Evolutionary conservation across 2,113 vertebrate genomes (phyloP), one percentile per base, ranked within the genome.

Genomic region (Dasyurus viverrinus): DNA sequence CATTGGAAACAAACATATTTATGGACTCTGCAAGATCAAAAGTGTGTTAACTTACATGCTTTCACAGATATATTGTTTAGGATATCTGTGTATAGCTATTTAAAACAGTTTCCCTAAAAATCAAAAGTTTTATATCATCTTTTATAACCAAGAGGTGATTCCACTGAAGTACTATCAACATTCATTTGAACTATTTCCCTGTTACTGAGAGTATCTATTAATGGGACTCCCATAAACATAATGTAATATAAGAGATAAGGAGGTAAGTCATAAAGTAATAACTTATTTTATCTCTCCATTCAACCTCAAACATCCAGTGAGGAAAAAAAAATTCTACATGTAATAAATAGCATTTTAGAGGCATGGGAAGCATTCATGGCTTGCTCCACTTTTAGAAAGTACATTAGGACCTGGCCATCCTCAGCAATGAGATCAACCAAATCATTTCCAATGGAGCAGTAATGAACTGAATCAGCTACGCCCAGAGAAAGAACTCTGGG

Each of bases 21-120:
- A 55, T 54, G 26, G 95, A 93, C 23, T 11, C 26, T 89, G 24
- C 93, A 92, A 96, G 91, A 84, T 93, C 24, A 94, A 97, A 94
- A 94, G 89, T 84, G 91, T 46, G 25, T 91, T 95, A 94, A 92
- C 55, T 8, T 76, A 52, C 1, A 76, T 19, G 42, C 19, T 42
- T 36, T 92, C 42, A 91, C 53, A 92, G 30, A 60, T 94, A 91
- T 52, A 89, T 54, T 76, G 25, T 89, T 92, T 30, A 42, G 47
- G 89, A 52, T 47, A 27, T 93, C 84, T 76, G 93, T 93, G 23
- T 48, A 2, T 36, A 14, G 30, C 53, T 93, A 93, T 91, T 95
- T 92, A 68, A 96, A 90, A 2, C 92, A 89, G 46, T 46, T 42
- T 95, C n/a, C 36, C 12, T 93, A 10, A 94, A 92, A 68, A 90